Base-by-base conservation (phyloP, 2,888 invertebrate genomes). In the Yponomeuta plumbellus region DNA sequence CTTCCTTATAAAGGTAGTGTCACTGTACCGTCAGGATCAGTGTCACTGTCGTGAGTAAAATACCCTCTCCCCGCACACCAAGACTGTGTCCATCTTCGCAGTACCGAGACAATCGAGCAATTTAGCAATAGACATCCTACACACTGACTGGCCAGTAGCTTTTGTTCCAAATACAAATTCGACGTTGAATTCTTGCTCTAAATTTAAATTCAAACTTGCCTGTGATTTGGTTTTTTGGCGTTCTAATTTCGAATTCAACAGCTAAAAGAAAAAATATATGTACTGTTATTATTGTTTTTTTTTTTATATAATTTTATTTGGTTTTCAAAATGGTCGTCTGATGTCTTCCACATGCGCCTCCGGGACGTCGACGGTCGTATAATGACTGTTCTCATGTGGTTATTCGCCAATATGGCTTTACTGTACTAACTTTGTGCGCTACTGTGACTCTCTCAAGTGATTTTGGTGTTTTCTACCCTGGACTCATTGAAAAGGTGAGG, bases 341-440 rank as follows among this genome's bases (percentile, higher is more conserved):
- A 83, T 57, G 71, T 70, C 66, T 22, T 10, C 56, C 69, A 56
- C 59, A 81, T 84, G 80, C 79, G 74, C 77, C 70, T 81, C 66
- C 77, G 80, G 59, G 83, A 83, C 72, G 79, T 77, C 44, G 84
- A 77, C 69, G 85, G 85, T 64, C 71, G 80, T 61, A 75, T 73
- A 3, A 76, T 79, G 72, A 76, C 73, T 69, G 71, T 75, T 17
- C 72, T 76, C 10, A 78, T 77, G 75, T 79, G 78, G 78, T 72
- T 76, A 66, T 87, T 90, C 89, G 90, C 90, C 90, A 90, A 87
- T 77, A 90, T 80, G 90, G 90, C 90, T 73, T 69, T 73, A 74
- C 78, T 74, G 67, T 71, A 71, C 40, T 75, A 72, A 78, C 68
- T 70, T 70, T 71, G 73, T 71, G 69, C 70, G 52, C 52, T 68